Base-by-base conservation (phyloP, 2,113 vertebrate genomes). In the Pteruthius melanotis region DNA sequence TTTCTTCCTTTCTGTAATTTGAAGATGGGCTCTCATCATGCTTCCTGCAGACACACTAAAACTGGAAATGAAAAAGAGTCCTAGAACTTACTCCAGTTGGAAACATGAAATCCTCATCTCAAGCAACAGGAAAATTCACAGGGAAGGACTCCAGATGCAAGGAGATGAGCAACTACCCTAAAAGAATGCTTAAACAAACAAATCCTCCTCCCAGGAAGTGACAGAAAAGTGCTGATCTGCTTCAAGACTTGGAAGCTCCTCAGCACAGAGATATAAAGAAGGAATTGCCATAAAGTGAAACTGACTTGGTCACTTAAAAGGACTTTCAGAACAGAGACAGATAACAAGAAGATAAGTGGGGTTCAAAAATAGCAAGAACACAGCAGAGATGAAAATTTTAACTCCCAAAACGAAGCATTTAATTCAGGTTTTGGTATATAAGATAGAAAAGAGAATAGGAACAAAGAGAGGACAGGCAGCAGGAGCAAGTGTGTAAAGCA, bases 161-260 rank as follows among this genome's bases (percentile, higher is more conserved):
- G 42, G 20, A 94, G 64, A 87, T 50, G 64, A 75, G 47, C 49
- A 93, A 63, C 56, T 47, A 66, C 19, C 20, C 47, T 31, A 59
- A n/a, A 83, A 89, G 56, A 95, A 95, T 31, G 63, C 64, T 71
- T 83, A 27, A 90, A 77, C 60, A 90, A 93, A 87, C 76, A 89
- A 13, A 5, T 6, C 49, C 56, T 84, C 74, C 82, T 84, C 71
- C 49, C 53, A 87, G 66, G 30, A 83, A 94, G 24, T 15, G 9
- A 59, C 39, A 74, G 39, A 52, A 31, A 93, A 96, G 35, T 57
- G 75, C 59, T 86, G 91, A 93, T 78, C 72, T 94, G n/a, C 59
- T 77, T 37, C 19, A 37, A 42, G 72, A 89, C 70, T 84, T 59
- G 44, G n/a, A 85, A 80, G 45, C 61, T 91, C 64, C 72, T 94